A percentile compares a stretch with the other conserved stretches of the same genome.
phyloP scores from a whole-genome alignment of 2,888 invertebrate genomes.

The Drosophila mayaguana region DNA sequence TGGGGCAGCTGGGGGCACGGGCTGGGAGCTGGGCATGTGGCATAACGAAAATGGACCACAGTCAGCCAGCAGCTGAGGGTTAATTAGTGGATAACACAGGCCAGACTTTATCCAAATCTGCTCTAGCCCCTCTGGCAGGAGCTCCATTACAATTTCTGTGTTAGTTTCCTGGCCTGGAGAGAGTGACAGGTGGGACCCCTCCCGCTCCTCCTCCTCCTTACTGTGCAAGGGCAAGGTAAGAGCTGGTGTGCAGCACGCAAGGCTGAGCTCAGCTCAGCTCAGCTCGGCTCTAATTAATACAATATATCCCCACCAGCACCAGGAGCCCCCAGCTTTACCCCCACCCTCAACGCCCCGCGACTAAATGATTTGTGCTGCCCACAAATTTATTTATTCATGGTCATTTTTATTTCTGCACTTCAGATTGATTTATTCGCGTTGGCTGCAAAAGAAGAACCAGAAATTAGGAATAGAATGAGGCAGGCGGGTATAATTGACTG shows the following conservation, averaged over 20 bases:
- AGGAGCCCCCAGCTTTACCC: not conserved
- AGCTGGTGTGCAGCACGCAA: constrained; percentile 51
- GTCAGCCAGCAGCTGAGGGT: constrained; percentile 67
- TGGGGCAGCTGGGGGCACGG: too few species aligned
- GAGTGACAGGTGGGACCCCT: constrained; percentile 61
- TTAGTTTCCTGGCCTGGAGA: constrained; percentile 31
- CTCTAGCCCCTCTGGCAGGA: not conserved
- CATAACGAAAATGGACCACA: constrained; percentile 56
- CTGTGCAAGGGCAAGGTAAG: not conserved
- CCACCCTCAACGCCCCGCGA: not conserved
- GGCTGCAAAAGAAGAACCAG: not conserved
- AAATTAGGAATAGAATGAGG: not conserved
- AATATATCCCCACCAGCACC: not conserved
- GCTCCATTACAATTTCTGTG: constrained; percentile 71
- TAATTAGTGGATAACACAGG: constrained; percentile 75
- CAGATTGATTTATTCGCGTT: constrained; percentile 47
- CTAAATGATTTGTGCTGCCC: constrained; percentile 51
- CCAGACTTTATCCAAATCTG: constrained; percentile 21
- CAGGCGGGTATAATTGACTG: not conserved
- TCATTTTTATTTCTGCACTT: constrained; percentile 39
- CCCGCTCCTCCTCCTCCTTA: too few species aligned
- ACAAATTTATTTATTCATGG: constrained; percentile 46
- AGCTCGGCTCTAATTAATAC: constrained; percentile 47
- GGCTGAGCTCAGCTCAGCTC: constrained; percentile 10
- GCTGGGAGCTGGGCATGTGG: constrained; percentile 9